These are phyloP conservation scores for Zootermopsis nevadensis DNA, from an alignment of 2,888 invertebrate species.

Conservation along the genomic window DNA sequence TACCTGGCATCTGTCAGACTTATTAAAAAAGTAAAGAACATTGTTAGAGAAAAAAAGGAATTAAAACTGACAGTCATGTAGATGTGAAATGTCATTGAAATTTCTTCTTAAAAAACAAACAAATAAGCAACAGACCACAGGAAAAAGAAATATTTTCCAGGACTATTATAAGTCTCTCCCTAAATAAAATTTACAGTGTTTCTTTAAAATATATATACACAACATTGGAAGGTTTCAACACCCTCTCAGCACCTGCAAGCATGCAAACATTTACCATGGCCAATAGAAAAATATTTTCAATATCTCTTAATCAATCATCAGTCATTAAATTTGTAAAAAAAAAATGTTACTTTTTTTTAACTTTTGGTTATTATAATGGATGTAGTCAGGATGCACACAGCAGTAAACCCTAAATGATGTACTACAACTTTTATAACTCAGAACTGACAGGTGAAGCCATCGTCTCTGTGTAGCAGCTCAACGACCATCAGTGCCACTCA, in stretches of 20 bases:
- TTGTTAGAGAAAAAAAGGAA: too few species aligned
- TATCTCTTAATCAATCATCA: slow-evolving; percentile 17
- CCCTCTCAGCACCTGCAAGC: slow-evolving; percentile 28
- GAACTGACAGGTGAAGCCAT: neutral
- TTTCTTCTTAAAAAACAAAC: neutral
- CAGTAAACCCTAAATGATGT: neutral
- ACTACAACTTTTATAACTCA: neutral
- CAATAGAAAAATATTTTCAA: slow-evolving; percentile 49
- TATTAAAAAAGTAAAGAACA: too few species aligned
- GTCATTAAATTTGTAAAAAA: slow-evolving; percentile 34
- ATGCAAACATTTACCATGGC: slow-evolving; percentile 38
- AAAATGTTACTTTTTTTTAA: slow-evolving; percentile 1
- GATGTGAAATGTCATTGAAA: neutral
- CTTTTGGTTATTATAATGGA: neutral
- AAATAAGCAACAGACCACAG: neutral
- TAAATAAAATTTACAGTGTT: slow-evolving; percentile 37
- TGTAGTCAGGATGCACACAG: slow-evolving; percentile 1
- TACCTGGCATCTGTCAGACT: too few species aligned
- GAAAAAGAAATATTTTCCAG: slow-evolving; percentile 28
- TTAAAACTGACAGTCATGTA: neutral
- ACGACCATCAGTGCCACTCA: neutral
- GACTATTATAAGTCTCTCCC: neutral
- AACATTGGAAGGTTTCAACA: slow-evolving; percentile 38
- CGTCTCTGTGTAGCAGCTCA: neutral
- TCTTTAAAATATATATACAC: slow-evolving; percentile 39